Conservation (phyloP, 2,113 vertebrate genomes). For the Cebus imitator region DNA sequence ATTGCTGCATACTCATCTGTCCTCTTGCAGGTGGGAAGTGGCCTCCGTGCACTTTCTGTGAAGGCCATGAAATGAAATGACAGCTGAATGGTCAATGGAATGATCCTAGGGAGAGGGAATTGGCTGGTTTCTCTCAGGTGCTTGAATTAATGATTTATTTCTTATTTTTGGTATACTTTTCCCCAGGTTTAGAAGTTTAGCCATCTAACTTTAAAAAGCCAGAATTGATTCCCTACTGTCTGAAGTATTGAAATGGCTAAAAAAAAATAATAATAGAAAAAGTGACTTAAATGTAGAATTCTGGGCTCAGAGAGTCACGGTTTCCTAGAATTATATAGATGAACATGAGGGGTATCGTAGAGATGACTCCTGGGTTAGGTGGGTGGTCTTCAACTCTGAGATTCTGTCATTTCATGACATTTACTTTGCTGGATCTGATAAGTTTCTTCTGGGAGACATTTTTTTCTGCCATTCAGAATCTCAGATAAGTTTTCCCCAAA, state of each 20-base stretch:
- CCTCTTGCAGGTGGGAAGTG: background rate
- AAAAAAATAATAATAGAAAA: background rate
- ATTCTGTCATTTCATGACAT: background rate
- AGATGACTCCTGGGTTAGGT: background rate
- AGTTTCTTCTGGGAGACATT: background rate
- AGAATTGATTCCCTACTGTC: background rate
- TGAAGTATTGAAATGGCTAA: background rate
- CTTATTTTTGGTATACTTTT: background rate
- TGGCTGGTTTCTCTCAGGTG: background rate
- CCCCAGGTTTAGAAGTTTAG: background rate
- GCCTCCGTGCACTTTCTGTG: background rate
- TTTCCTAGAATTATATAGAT: background rate
- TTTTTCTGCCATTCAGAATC: background rate
- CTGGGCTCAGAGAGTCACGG: background rate
- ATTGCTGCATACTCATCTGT: background rate
- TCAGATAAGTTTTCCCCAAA: slow-evolving; percentile 7
- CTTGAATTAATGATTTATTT: background rate
- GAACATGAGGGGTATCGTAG: background rate
- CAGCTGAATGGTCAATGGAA: background rate
- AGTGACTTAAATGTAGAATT: background rate
- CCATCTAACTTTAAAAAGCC: background rate
- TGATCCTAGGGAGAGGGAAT: background rate
- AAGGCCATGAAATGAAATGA: background rate
- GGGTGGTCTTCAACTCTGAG: background rate
- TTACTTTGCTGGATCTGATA: background rate